Evolutionary conservation across 2,113 vertebrate species (phyloP).

Genomic region (Urocynchramus pylzowi): DNA sequence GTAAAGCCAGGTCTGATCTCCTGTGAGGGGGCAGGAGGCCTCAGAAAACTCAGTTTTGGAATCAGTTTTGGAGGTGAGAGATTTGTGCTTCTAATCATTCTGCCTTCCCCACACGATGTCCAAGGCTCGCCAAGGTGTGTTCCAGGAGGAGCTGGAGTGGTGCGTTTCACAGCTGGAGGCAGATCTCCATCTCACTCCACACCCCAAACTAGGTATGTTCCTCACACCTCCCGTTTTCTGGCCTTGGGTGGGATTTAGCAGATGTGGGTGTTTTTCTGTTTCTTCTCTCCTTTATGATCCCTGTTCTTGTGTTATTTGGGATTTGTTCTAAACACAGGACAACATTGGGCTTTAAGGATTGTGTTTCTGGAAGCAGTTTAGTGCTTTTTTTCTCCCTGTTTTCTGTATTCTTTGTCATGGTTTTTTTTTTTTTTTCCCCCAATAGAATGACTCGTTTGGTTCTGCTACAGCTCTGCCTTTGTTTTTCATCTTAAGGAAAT

Average conservation of each 20-base stretch:
- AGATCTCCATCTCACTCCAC: background rate
- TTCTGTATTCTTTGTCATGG: background rate
- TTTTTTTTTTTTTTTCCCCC: background rate
- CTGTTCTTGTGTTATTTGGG: background rate
- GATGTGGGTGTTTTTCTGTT: background rate
- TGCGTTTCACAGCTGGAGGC: slow-evolving; percentile 47
- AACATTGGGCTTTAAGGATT: background rate
- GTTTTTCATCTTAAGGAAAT: background rate
- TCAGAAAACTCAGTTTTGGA: background rate
- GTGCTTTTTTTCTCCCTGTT: background rate
- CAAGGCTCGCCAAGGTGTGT: background rate
- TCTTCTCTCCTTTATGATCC: background rate
- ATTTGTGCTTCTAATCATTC: background rate
- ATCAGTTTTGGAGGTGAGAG: background rate
- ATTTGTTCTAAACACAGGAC: background rate
- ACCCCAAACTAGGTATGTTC: slow-evolving; percentile 3
- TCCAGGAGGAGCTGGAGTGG: slow-evolving; percentile 51
- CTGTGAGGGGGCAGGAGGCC: background rate
- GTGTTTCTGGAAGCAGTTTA: background rate
- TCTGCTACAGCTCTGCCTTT: background rate
- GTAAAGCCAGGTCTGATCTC: background rate
- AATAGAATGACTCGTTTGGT: background rate
- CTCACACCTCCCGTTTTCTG: background rate
- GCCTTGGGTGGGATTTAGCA: background rate
- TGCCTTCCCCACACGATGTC: background rate